Percentiles rank a stretch among this genome's conserved stretches.
Conservation (phyloP, 1,140 invertebrate genomes). For the Drosophila suzukii region DNA sequence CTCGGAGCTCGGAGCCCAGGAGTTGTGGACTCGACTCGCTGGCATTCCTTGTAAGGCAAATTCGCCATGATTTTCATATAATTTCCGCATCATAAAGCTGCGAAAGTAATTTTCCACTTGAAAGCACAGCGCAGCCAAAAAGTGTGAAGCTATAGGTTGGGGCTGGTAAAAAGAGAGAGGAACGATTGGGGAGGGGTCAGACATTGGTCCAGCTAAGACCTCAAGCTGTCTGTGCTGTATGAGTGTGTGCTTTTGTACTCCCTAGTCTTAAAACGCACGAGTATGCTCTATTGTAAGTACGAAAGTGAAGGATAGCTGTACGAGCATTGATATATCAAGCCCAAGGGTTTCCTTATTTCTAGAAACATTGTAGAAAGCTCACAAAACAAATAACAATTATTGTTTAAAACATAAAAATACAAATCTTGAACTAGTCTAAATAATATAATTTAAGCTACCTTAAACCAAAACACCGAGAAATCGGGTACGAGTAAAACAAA, state of each 20-base stretch:
- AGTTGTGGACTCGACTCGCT: slow-evolving; percentile 22
- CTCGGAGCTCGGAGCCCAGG: slow-evolving; percentile 11
- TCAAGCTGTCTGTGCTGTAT: slow-evolving; percentile 21
- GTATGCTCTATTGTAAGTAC: background rate
- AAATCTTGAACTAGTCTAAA: too few species aligned
- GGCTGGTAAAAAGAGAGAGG: slow-evolving; percentile 12
- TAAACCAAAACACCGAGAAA: too few species aligned
- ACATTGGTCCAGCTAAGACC: slow-evolving; percentile 46
- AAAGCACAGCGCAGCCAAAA: slow-evolving; percentile 75
- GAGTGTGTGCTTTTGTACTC: slow-evolving; percentile 9
- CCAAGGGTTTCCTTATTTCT: background rate
- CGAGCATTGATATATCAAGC: too few species aligned
- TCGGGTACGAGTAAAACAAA: too few species aligned
- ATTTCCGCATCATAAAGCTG: slow-evolving; percentile 84
- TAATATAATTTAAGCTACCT: too few species aligned
- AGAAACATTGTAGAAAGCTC: too few species aligned
- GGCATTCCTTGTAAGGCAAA: slow-evolving; percentile 78
- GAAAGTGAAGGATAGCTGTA: too few species aligned
- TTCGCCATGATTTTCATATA: slow-evolving; percentile 84
- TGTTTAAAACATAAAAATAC: too few species aligned
- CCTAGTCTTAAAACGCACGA: background rate
- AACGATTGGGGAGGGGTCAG: slow-evolving; percentile 30
- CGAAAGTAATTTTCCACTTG: slow-evolving; percentile 84
- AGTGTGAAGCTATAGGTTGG: slow-evolving; percentile 40
- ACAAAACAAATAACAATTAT: too few species aligned